A percentile compares a stretch with the other conserved stretches of the same genome.
Conservation (phyloP, 2,888 invertebrate genomes). For the Teleiodes luculella region DNA sequence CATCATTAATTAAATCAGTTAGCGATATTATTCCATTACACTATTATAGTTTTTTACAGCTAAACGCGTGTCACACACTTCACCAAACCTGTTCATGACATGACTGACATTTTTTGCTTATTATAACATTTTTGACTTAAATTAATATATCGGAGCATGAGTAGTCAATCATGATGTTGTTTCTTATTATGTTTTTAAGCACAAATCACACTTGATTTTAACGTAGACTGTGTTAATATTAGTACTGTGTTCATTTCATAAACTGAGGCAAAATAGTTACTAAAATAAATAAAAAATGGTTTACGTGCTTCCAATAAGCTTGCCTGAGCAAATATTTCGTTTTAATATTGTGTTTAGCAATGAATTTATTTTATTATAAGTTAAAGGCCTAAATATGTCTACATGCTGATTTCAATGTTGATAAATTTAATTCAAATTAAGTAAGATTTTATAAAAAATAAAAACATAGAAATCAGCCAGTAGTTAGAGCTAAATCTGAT, state of each 20-base stretch:
- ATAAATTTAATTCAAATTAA: not conserved
- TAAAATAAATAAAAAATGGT: not conserved
- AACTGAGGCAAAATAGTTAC: not conserved
- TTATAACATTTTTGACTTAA: too few relatives aligned
- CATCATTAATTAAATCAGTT: too few relatives aligned
- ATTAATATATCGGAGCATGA: too few relatives aligned
- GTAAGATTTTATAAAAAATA: not conserved
- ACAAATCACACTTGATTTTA: not conserved
- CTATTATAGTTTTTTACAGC: too few relatives aligned
- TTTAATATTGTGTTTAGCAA: not conserved
- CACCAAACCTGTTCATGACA: too few relatives aligned
- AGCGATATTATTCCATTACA: too few relatives aligned
- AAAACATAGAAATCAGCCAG: not conserved
- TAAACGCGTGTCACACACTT: too few relatives aligned
- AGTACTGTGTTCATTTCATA: not conserved
- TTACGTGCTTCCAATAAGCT: slow-evolving; percentile 11
- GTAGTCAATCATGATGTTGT: too few relatives aligned
- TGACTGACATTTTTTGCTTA: too few relatives aligned
- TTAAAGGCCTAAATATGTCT: slow-evolving; percentile 1
- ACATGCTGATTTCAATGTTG: not conserved
- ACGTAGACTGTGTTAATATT: too few relatives aligned
- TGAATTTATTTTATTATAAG: not conserved
- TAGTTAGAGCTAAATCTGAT: not conserved
- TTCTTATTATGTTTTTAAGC: too few relatives aligned
- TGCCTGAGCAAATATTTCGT: not conserved